phyloP scores from a whole-genome alignment of 2,113 vertebrate genomes.

The Triplophysa dalaica region DNA sequence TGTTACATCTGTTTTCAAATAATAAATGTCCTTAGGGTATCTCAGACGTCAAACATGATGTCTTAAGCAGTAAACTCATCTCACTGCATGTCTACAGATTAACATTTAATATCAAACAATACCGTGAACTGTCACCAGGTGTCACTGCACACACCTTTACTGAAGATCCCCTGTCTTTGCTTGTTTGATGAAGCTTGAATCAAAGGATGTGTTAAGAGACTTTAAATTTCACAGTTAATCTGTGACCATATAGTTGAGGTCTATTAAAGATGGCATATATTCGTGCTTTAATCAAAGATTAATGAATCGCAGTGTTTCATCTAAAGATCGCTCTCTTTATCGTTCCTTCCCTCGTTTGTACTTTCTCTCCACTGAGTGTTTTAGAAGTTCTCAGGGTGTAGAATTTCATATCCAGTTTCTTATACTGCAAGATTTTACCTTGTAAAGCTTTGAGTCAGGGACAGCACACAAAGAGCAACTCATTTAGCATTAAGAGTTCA shows the following conservation, averaged over 20 bases:
- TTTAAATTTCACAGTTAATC: constrained; percentile 13
- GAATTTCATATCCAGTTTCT: not conserved
- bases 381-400: constrained; percentile 10
- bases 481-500: not conserved
- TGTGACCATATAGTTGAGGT: constrained; percentile 1
- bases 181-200: not conserved
- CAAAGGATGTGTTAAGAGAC: constrained; percentile 13
- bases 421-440: not conserved
- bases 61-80: not conserved
- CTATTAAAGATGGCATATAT: constrained; percentile 24
- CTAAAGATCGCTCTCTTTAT: constrained; percentile 21
- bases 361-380: constrained; percentile 12
- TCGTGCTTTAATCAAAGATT: constrained; percentile 27
- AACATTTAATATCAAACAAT: constrained; percentile 6
- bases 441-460: not conserved
- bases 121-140: constrained; percentile 60
- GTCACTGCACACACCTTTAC: constrained; percentile 61
- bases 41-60: not conserved
- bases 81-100: constrained; percentile 5
- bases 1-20: not conserved
- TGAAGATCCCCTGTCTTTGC: not conserved
- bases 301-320: constrained; percentile 40
- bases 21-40: constrained; percentile 17
- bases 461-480: not conserved
- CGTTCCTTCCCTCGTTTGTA: not conserved